Evolutionary conservation across 2,888 invertebrate genomes (phyloP), one percentile per base, ranked within the genome.

Genomic region (Drosophila vallismaia): DNA sequence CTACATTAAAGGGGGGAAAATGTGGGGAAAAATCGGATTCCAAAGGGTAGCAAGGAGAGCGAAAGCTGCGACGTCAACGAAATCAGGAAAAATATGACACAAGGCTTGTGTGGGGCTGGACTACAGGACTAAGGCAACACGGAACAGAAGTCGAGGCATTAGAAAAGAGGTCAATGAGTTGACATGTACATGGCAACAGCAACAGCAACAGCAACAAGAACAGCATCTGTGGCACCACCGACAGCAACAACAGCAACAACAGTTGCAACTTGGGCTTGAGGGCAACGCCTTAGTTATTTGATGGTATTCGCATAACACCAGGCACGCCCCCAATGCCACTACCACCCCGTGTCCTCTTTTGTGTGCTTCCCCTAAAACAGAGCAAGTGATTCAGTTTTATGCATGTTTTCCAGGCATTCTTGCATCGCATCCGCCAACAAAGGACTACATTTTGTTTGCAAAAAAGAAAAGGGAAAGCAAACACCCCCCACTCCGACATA

Each of bases 101-200:
- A 24, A 58, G 36, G 36, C 44, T 14, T 36, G n/a, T 36, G 36
- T 36, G 36, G 5, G 38, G 52, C 14, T 33, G 63, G 66, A 64
- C 42, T 33, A 51, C 26, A 57, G 58, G 53, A 51, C 68, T 56
- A 40, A 44, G 57, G 48, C 52, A 40, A 45, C 58, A 33, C 52
- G 42, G 53, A 51, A 60, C 58, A 57, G 33, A 40, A 67, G 62
- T 56, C 36, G 63, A 63, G 75, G 75, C 54, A 31, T 29, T 19
- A 42, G 72, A 71, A 74, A 73, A 62, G 86, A 82, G 82, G 82
- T 82, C 82, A 86, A 82, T 79, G 82, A 86, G 86, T 82, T 82
- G 76, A 79, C 86, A 82, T 86, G 83, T 80, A 76, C 60, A 75
- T 50, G 73, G 9, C 44, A 60, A 56, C 53, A 54, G 9, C 24